Percentiles rank a stretch among this genome's conserved stretches.
These are phyloP conservation scores for Acanthornis magna DNA, from an alignment of 2,797 vertebrate genomes.

Conservation along the genomic window DNA sequence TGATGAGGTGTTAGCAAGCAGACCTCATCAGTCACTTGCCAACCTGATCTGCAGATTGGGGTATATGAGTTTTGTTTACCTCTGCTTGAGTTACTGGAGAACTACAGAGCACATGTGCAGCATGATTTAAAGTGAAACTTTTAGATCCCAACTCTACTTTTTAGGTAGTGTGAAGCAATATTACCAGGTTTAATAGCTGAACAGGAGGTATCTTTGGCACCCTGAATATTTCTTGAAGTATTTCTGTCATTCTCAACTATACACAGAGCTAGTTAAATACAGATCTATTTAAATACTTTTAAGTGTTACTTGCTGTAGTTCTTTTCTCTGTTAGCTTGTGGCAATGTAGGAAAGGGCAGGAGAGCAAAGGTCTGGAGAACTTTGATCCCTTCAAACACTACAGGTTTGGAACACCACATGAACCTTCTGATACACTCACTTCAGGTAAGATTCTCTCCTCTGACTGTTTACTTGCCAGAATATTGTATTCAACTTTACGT, in stretches of 20 bases:
- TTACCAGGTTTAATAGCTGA: background rate
- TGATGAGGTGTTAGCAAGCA: background rate
- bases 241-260: background rate
- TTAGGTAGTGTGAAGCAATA: background rate
- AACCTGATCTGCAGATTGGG: background rate
- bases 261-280: background rate
- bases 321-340: background rate
- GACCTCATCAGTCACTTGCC: background rate
- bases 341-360: background rate
- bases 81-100: background rate
- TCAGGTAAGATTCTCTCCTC: background rate
- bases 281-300: background rate
- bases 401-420: background rate
- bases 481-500: background rate
- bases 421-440: background rate
- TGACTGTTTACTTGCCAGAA: background rate
- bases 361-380: background rate
- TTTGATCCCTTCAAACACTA: background rate
- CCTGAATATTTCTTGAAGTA: background rate
- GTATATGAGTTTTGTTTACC: background rate
- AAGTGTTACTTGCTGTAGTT: background rate
- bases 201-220: background rate
- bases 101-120: background rate
- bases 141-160: background rate
- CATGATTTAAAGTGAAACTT: background rate